These are phyloP conservation scores for Epizoanthus fatuus DNA, from an alignment of 92 coral and sea anemone genomes.

Conservation along the genomic window DNA sequence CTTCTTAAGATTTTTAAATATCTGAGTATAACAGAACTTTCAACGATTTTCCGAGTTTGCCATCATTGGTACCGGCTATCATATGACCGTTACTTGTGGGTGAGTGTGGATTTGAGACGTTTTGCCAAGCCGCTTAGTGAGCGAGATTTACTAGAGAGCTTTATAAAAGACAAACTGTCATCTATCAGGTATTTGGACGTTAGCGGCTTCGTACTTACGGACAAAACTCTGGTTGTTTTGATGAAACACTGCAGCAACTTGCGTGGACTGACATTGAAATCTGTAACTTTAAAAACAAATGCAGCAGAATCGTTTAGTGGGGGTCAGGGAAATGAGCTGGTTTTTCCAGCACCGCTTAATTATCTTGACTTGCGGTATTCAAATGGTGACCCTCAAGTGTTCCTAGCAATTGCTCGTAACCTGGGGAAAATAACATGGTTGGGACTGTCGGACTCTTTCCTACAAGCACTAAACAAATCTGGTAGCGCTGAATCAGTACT, in stretches of 20 bases:
- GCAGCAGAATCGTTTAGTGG: neutral
- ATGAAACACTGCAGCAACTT: slow-evolving; percentile 61
- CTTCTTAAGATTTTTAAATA: slow-evolving; percentile 66
- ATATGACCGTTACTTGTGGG: slow-evolving; percentile 71
- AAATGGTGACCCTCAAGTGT: slow-evolving; percentile 61
- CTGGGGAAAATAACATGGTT: slow-evolving; percentile 71
- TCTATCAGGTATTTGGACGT: slow-evolving; percentile 61
- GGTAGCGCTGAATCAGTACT: slow-evolving; percentile 31
- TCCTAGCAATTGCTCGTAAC: slow-evolving; percentile 64
- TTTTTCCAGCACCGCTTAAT: slow-evolving; percentile 60
- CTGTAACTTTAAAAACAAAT: slow-evolving; percentile 55
- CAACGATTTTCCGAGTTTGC: slow-evolving; percentile 68
- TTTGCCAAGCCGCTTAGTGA: slow-evolving; percentile 55
- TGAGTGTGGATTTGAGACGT: slow-evolving; percentile 60
- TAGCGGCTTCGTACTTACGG: slow-evolving; percentile 73
- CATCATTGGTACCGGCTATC: slow-evolving; percentile 75
- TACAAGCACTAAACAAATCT: slow-evolving; percentile 51
- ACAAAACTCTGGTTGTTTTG: slow-evolving; percentile 57
- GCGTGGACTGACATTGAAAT: slow-evolving; percentile 67
- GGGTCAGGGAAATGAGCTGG: slow-evolving; percentile 4
- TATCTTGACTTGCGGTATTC: slow-evolving; percentile 83
- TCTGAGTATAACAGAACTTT: slow-evolving; percentile 65
- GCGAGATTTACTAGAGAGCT: slow-evolving; percentile 39
- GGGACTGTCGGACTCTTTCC: slow-evolving; percentile 79
- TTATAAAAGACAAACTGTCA: slow-evolving; percentile 41